These are phyloP conservation scores for Gortyna flavago DNA, from an alignment of 2,888 invertebrate genomes.

Conservation along the genomic window DNA sequence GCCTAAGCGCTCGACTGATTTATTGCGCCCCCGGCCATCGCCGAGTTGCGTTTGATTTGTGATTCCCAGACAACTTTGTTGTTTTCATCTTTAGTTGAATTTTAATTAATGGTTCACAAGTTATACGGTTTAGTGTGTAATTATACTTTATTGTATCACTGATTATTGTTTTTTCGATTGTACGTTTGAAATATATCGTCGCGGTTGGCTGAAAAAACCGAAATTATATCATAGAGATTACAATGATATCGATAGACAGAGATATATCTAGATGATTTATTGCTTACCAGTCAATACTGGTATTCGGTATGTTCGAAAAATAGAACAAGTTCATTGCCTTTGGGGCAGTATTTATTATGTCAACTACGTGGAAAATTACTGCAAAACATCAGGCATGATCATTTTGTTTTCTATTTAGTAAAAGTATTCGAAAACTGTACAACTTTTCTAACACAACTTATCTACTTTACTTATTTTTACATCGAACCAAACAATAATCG, in stretches of 20 bases:
- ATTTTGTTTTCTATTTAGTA: not conserved
- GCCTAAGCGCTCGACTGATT: constrained; percentile 89
- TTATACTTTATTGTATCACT: constrained; percentile 83
- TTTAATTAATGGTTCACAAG: constrained; percentile 88
- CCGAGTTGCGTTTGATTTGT: constrained; percentile 87
- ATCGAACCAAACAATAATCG: not conserved
- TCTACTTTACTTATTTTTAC: too few relatives aligned
- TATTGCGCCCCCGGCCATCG: constrained; percentile 84
- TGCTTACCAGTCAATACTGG: constrained; percentile 47
- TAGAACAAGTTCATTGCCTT: constrained; percentile 54
- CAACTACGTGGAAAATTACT: constrained; percentile 10
- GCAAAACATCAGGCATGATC: not conserved
- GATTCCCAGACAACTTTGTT: constrained; percentile 82
- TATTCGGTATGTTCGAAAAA: constrained; percentile 48
- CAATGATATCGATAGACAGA: constrained; percentile 63
- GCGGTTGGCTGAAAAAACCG: constrained; percentile 60
- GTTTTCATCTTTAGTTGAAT: constrained; percentile 88
- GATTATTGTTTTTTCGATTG: constrained; percentile 86
- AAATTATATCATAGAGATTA: constrained; percentile 66
- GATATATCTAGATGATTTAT: constrained; percentile 63
- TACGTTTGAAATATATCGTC: constrained; percentile 78
- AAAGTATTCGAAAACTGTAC: not conserved
- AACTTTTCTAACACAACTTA: not conserved
- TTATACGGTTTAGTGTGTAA: constrained; percentile 85
- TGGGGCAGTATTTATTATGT: constrained; percentile 19